Evolutionary conservation across 2,113 vertebrate species (phyloP).

Genomic region (Athene noctua): DNA sequence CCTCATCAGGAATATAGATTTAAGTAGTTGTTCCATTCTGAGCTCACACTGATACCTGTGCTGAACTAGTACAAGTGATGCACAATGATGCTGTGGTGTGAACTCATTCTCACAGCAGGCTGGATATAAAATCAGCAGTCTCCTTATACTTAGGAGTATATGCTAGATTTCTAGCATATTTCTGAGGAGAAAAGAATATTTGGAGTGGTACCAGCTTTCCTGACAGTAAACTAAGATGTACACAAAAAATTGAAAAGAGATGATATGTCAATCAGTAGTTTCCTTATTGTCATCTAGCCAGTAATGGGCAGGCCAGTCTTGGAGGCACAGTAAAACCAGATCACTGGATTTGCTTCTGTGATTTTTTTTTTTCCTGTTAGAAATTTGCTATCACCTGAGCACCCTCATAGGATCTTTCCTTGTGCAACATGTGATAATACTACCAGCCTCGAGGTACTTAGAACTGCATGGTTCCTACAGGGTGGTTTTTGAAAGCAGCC

Average conservation of each 20-base stretch:
- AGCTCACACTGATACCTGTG: background rate
- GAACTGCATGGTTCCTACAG: background rate
- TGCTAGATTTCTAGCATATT: background rate
- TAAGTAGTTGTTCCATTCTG: background rate
- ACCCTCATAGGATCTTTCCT: background rate
- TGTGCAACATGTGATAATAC: background rate
- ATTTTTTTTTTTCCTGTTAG: background rate
- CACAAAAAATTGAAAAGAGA: background rate
- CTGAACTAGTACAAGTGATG: background rate
- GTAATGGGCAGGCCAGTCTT: background rate
- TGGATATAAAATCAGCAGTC: background rate
- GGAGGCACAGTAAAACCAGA: background rate
- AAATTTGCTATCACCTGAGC: background rate
- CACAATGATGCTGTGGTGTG: background rate
- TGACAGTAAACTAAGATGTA: background rate
- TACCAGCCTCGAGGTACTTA: background rate
- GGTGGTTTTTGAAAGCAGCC: background rate
- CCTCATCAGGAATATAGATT: background rate
- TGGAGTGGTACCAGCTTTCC: background rate
- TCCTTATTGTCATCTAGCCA: background rate
- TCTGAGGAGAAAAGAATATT: background rate
- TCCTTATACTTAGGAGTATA: background rate
- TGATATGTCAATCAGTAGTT: background rate
- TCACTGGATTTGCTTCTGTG: background rate
- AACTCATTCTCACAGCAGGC: background rate